These are phyloP conservation scores for Andrena dorsata DNA, from an alignment of 2,888 invertebrate species.

Conservation along the genomic window DNA sequence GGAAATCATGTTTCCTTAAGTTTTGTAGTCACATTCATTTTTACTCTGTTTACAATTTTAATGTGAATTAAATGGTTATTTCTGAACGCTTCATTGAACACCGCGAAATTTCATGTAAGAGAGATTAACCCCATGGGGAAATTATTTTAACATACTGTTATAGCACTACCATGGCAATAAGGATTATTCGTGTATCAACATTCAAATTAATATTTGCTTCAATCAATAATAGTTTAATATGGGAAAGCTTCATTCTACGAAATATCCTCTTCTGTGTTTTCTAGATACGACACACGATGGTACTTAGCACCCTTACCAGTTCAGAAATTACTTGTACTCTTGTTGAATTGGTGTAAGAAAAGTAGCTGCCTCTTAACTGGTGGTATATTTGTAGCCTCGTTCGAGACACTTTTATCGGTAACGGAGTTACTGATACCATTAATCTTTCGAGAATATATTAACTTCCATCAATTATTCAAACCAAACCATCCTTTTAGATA, in stretches of 20 bases:
- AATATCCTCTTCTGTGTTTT: background rate
- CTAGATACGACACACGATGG: constrained; percentile 35
- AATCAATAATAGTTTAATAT: too few species aligned
- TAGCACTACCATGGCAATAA: too few species aligned
- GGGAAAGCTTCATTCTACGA: background rate
- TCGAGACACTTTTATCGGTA: background rate
- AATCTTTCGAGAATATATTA: background rate
- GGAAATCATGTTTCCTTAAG: too few species aligned
- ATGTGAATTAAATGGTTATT: too few species aligned
- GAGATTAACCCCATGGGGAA: too few species aligned
- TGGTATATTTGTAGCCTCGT: background rate
- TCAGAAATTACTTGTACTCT: constrained; percentile 23
- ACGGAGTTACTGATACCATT: background rate
- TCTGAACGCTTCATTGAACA: too few species aligned
- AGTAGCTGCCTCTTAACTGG: background rate
- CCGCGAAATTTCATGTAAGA: too few species aligned
- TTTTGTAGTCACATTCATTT: too few species aligned
- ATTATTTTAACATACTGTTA: too few species aligned
- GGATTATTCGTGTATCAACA: background rate
- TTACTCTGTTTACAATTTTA: too few species aligned
- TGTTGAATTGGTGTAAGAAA: constrained; percentile 19
- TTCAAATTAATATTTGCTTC: background rate
- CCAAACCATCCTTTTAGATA: background rate
- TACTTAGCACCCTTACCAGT: background rate
- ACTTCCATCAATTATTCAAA: background rate